These are phyloP conservation scores for Bombus cullumanus DNA, from an alignment of 1,140 invertebrate species.

Conservation along the genomic window DNA sequence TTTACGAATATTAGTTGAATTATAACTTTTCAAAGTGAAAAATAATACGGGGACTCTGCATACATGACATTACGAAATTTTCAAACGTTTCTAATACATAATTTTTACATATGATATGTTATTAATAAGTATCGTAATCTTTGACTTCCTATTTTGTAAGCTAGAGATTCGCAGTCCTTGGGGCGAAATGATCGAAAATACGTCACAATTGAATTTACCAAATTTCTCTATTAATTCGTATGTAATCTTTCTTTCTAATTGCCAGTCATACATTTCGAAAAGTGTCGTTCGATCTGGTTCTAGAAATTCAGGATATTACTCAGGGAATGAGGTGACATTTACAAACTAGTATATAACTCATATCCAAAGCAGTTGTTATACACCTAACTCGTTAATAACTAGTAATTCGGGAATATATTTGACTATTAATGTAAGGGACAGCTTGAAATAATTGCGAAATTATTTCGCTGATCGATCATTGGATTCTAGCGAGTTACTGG, in stretches of 20 bases:
- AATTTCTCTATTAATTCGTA: neutral
- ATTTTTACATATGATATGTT: too few species aligned
- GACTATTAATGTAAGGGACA: neutral
- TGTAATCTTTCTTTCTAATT: neutral
- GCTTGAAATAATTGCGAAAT: constrained; percentile 34
- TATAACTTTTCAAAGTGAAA: neutral
- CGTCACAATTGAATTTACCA: neutral
- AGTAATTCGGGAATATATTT: neutral
- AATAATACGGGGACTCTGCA: neutral
- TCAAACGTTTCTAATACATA: too few species aligned
- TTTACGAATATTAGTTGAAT: too few species aligned
- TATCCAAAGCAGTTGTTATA: neutral
- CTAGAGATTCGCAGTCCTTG: too few species aligned
- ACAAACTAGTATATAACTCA: neutral
- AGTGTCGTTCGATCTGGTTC: neutral
- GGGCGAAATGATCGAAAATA: too few species aligned
- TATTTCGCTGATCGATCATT: constrained; percentile 37
- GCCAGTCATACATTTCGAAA: neutral
- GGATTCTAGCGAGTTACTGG: neutral
- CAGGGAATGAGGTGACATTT: neutral
- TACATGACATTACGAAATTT: too few species aligned
- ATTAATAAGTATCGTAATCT: too few species aligned
- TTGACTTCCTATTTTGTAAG: too few species aligned
- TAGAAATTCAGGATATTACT: neutral
- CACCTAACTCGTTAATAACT: neutral